Evolutionary conservation across 2,113 vertebrate genomes (phyloP).

Genomic region (Mesoclemmys tuberculata): DNA sequence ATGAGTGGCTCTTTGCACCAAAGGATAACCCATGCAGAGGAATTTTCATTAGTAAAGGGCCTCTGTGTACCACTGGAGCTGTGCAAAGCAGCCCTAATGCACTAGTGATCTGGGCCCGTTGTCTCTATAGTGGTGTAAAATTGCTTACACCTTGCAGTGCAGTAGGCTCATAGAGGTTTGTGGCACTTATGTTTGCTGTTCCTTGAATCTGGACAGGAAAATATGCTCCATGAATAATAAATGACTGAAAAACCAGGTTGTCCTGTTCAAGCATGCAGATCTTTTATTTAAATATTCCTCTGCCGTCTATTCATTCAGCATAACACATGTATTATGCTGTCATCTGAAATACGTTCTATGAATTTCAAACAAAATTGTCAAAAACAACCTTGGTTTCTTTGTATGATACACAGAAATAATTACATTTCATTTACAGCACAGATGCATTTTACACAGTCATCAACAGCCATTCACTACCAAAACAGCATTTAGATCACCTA

Average conservation of each 20-base stretch:
- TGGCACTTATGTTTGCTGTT: background rate
- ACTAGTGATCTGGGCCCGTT: background rate
- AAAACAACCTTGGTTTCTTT: slow-evolving; percentile 83
- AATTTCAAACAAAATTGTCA: slow-evolving; percentile 81
- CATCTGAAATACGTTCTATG: slow-evolving; percentile 82
- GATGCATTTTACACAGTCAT: slow-evolving; percentile 89
- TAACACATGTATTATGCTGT: slow-evolving; percentile 81
- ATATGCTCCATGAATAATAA: slow-evolving; percentile 43
- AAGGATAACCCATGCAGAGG: background rate
- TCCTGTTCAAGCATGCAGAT: slow-evolving; percentile 87
- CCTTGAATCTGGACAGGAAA: background rate
- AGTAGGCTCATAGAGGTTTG: background rate
- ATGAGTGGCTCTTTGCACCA: background rate
- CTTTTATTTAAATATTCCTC: slow-evolving; percentile 87
- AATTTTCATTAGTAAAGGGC: background rate
- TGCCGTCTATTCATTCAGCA: slow-evolving; percentile 84
- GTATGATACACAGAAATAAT: slow-evolving; percentile 89
- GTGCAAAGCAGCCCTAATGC: background rate
- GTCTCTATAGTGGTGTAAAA: background rate
- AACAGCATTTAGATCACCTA: slow-evolving; percentile 84
- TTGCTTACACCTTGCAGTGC: accelerated
- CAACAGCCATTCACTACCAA: slow-evolving; percentile 84
- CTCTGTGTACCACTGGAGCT: background rate
- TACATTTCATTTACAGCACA: slow-evolving; percentile 90
- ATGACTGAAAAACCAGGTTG: slow-evolving; percentile 70